Evolutionary conservation across 2,113 vertebrate species (phyloP).

Genomic region (Sardina pilchardus): DNA sequence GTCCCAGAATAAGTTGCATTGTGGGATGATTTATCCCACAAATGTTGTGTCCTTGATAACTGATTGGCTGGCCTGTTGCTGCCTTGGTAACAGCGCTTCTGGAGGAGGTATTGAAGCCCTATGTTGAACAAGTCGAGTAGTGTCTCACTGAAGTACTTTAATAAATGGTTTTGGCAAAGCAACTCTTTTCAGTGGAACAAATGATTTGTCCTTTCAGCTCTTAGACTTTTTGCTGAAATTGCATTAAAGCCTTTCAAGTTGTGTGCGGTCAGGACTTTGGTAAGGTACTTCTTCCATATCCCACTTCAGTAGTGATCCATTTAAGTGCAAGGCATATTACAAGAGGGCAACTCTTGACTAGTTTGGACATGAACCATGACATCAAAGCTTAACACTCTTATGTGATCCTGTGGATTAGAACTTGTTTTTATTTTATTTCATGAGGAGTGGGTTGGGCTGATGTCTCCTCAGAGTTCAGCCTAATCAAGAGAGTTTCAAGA

Average conservation of each 20-base stretch:
- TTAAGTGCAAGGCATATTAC: background rate
- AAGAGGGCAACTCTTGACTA: background rate
- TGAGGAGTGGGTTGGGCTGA: background rate
- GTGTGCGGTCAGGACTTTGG: background rate
- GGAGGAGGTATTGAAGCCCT: constrained; percentile 69
- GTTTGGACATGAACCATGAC: constrained; percentile 13
- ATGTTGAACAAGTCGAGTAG: constrained; percentile 53
- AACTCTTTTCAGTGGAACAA: background rate
- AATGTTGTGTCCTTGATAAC: constrained; percentile 49
- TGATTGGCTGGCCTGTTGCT: constrained; percentile 72
- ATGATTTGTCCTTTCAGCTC: constrained; percentile 30
- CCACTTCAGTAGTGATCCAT: background rate
- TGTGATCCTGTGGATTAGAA: constrained; percentile 34
- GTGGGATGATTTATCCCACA: constrained; percentile 28
- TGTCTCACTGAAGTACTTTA: constrained; percentile 48
- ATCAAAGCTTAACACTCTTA: constrained; percentile 24
- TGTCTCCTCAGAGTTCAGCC: background rate
- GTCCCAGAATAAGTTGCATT: constrained; percentile 17
- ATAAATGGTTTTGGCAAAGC: constrained; percentile 48
- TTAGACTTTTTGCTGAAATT: constrained; percentile 23
- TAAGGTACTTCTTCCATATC: background rate
- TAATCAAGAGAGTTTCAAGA: constrained; percentile 14
- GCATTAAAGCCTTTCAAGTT: background rate
- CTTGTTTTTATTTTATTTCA: constrained; percentile 22
- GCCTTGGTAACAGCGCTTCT: constrained; percentile 65